phyloP scores from a whole-genome alignment of 2,797 vertebrate genomes.

The Naso thynnoides region DNA sequence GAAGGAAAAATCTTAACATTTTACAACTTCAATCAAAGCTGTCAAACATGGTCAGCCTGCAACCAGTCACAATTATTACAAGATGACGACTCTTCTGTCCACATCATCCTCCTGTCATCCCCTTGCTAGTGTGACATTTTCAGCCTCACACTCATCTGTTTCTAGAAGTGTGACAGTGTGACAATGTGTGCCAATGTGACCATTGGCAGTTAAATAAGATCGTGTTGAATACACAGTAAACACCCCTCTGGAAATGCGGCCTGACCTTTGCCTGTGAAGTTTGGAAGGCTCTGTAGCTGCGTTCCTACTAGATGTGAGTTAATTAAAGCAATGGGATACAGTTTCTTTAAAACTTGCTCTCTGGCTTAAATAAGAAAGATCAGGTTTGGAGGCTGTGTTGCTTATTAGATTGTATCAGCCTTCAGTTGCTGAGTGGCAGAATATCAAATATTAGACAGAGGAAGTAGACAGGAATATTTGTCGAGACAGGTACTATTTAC shows the following conservation, averaged over 20 bases:
- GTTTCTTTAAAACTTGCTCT: constrained; percentile 28
- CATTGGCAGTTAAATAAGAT: constrained; percentile 21
- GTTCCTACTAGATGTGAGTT: constrained; percentile 25
- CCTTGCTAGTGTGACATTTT: constrained; percentile 41
- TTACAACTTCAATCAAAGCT: constrained; percentile 36
- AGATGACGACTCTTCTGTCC: constrained; percentile 26
- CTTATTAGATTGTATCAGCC: constrained; percentile 36
- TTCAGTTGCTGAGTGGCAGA: constrained; percentile 58
- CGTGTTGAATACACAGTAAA: constrained; percentile 24
- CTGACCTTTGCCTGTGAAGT: constrained; percentile 38
- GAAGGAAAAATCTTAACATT: not conserved
- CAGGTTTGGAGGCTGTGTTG: constrained; percentile 28
- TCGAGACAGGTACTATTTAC: no score
- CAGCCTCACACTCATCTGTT: constrained; percentile 19
- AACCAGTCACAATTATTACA: not conserved
- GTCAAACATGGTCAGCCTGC: constrained; percentile 13
- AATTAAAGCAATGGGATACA: constrained; percentile 16
- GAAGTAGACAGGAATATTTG: not conserved
- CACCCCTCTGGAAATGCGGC: constrained; percentile 30
- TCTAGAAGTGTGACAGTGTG: not conserved
- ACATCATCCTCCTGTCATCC: constrained; percentile 4
- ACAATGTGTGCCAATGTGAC: constrained; percentile 19
- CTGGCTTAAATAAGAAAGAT: constrained; percentile 23
- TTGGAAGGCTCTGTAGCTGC: constrained; percentile 20
- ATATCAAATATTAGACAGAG: constrained; percentile 23